Evolutionary conservation across 2,113 vertebrate genomes (phyloP).

Genomic region (Ivindomyrus marchei): DNA sequence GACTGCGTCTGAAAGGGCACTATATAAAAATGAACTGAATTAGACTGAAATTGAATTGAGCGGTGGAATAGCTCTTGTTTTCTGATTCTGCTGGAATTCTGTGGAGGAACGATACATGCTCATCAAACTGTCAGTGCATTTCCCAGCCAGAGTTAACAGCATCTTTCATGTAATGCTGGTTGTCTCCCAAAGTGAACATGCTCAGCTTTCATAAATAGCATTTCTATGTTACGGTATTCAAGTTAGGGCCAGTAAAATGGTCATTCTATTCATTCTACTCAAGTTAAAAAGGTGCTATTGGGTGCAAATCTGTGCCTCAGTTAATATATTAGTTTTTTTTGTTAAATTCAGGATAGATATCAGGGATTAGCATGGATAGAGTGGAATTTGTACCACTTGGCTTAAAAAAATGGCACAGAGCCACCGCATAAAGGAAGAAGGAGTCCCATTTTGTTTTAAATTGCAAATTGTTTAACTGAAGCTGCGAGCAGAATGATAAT

Average conservation of each 20-base stretch:
- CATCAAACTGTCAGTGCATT: not conserved
- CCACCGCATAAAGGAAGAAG: not conserved
- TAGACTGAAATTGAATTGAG: not conserved
- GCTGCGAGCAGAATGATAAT: not conserved
- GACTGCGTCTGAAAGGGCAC: not conserved
- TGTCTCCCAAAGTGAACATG: not conserved
- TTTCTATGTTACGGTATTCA: not conserved
- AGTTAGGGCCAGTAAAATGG: not conserved
- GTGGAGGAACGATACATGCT: not conserved
- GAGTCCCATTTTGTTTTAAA: not conserved
- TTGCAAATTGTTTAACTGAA: slow-evolving; percentile 7
- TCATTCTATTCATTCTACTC: not conserved
- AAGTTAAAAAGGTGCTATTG: not conserved
- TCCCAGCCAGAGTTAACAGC: not conserved
- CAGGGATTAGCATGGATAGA: not conserved
- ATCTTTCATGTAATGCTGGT: not conserved
- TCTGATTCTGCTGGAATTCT: not conserved
- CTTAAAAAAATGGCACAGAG: not conserved
- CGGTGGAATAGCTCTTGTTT: not conserved
- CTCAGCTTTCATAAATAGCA: not conserved
- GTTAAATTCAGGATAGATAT: not conserved
- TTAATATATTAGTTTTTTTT: not conserved
- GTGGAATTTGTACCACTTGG: not conserved
- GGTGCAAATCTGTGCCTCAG: not conserved
- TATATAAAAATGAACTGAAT: not conserved